phyloP scores from a whole-genome alignment of 2,888 invertebrate genomes.

The Dynastes grantii region DNA sequence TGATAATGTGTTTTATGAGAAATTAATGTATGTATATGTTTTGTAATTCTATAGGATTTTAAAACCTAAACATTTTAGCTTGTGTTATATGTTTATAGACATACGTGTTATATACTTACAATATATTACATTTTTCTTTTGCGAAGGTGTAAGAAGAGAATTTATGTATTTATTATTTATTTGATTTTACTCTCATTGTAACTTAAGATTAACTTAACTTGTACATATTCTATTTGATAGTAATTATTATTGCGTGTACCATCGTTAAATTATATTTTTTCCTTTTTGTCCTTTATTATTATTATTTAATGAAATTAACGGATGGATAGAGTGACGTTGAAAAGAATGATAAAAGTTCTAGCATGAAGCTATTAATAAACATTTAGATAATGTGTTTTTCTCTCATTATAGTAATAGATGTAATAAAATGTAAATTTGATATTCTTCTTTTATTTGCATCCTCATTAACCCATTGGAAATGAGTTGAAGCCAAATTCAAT shows the following conservation, averaged over 20 bases:
- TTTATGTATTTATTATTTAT: slow-evolving; percentile 53
- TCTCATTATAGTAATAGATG: slow-evolving; percentile 46
- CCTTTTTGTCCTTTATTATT: slow-evolving; percentile 27
- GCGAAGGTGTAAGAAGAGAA: slow-evolving; percentile 18
- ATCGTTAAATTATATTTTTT: slow-evolving; percentile 49
- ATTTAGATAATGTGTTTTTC: slow-evolving; percentile 49
- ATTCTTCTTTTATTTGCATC: slow-evolving; percentile 11
- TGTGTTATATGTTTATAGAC: slow-evolving; percentile 6
- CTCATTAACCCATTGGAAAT: too few species aligned
- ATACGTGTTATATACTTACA: slow-evolving; percentile 3
- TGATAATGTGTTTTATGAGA: slow-evolving; percentile 11
- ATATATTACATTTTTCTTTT: slow-evolving; percentile 16
- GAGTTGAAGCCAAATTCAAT: too few species aligned
- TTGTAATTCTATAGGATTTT: slow-evolving; percentile 23
- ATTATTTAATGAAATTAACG: slow-evolving; percentile 36
- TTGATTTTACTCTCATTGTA: slow-evolving; percentile 47
- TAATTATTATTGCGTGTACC: slow-evolving; percentile 42
- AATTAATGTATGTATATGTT: slow-evolving; percentile 22
- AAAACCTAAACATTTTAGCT: slow-evolving; percentile 29
- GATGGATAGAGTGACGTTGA: slow-evolving; percentile 14
- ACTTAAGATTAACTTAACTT: slow-evolving; percentile 42
- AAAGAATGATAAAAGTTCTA: background rate
- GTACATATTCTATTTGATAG: slow-evolving; percentile 46
- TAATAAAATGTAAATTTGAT: slow-evolving; percentile 50
- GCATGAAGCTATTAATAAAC: slow-evolving; percentile 26